Evolutionary conservation across 2,797 vertebrate species (phyloP).

Genomic region (Microctenopoma stevenorrisi): DNA sequence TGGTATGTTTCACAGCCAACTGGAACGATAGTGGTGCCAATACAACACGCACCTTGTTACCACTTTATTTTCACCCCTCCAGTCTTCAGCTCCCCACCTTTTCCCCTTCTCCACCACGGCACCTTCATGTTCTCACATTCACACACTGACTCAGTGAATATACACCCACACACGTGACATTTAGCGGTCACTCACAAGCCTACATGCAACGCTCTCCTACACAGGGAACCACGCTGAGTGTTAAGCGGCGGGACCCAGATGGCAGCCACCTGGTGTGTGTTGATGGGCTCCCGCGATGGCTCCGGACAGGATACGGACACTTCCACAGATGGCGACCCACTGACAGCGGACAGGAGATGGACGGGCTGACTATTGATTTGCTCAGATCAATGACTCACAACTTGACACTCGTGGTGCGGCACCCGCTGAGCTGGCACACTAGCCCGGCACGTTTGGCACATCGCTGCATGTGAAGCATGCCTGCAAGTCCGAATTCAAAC

Average conservation of each 20-base stretch:
- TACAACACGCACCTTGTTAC: constrained; percentile 63
- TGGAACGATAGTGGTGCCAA: constrained; percentile 28
- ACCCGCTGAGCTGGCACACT: constrained; percentile 64
- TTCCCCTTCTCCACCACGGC: constrained; percentile 1
- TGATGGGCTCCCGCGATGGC: constrained; percentile 68
- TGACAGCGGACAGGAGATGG: constrained; percentile 69
- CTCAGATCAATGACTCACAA: constrained; percentile 84
- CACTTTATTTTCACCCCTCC: constrained; percentile 62
- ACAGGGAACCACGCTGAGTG: constrained; percentile 68
- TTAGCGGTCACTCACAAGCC: constrained; percentile 55
- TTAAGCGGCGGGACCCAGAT: constrained; percentile 76
- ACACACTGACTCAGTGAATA: constrained; percentile 27
- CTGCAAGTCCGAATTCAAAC: constrained; percentile 31
- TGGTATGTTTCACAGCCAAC: constrained; percentile 32
- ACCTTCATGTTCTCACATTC: constrained; percentile 16
- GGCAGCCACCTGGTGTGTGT: constrained; percentile 78
- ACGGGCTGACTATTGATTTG: constrained; percentile 79
- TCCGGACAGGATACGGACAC: constrained; percentile 69
- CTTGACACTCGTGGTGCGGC: constrained; percentile 70
- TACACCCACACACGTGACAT: constrained; percentile 66
- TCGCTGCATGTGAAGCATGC: constrained; percentile 16
- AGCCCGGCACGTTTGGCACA: constrained; percentile 45
- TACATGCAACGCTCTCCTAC: constrained; percentile 68
- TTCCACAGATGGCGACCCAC: constrained; percentile 78
- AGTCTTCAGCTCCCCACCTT: constrained; percentile 12